These are phyloP conservation scores for Fissipunctia ypsillon DNA, from an alignment of 2,888 invertebrate genomes.

Conservation along the genomic window DNA sequence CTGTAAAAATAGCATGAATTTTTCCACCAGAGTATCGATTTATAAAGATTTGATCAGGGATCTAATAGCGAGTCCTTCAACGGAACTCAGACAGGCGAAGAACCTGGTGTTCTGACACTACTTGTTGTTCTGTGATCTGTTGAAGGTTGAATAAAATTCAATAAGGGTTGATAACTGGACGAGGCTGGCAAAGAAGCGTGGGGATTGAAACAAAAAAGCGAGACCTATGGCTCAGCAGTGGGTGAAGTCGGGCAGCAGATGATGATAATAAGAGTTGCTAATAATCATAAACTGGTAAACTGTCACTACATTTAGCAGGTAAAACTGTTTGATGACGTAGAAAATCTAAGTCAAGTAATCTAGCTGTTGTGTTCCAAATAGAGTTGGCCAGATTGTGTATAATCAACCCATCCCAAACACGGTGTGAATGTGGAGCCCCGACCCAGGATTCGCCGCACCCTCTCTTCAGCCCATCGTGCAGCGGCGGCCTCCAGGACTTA, in stretches of 20 bases:
- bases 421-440: background rate
- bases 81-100: background rate
- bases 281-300: background rate
- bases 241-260: background rate
- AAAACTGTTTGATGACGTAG: background rate
- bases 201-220: too few relatives aligned
- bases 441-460: background rate
- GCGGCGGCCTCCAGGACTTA: background rate
- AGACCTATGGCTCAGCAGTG: background rate
- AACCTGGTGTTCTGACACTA: background rate
- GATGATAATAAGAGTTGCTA: background rate
- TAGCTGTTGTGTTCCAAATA: background rate
- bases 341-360: background rate
- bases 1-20: background rate
- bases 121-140: background rate
- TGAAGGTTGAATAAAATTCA: too few relatives aligned
- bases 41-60: constrained; percentile 12
- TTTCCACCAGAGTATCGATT: background rate
- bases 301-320: background rate
- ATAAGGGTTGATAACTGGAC: too few relatives aligned
- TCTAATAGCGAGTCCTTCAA: background rate
- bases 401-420: too few relatives aligned
- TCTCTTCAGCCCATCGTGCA: background rate
- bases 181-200: too few relatives aligned
- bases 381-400: background rate